Evolutionary conservation across 2,888 invertebrate genomes (phyloP).

Genomic region (Cerceris rybyensis): DNA sequence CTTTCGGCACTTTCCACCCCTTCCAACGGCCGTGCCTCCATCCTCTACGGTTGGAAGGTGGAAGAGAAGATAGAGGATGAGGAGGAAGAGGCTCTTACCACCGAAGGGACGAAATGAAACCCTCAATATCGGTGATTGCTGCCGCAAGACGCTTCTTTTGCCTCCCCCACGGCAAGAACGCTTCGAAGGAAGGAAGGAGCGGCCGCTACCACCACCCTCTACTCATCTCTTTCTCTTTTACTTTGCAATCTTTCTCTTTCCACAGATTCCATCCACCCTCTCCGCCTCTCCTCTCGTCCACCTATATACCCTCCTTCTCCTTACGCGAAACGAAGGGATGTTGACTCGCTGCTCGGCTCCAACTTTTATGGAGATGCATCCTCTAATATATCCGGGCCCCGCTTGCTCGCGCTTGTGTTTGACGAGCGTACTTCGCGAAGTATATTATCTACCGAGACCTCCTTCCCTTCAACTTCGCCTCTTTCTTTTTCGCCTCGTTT

Average conservation of each 20-base stretch:
- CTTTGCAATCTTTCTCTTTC: conserved; percentile 7
- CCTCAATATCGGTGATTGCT: conserved; percentile 82
- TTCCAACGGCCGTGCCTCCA: conserved; percentile 29
- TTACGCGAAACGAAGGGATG: conserved; percentile 67
- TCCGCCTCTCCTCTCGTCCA: conserved; percentile 40
- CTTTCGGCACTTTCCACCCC: conserved; percentile 48
- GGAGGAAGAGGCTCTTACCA: conserved; percentile 42
- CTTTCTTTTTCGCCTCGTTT: conserved; percentile 33
- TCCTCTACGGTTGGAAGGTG: background rate
- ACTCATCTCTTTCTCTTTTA: background rate
- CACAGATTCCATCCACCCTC: background rate
- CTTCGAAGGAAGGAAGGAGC: conserved; percentile 73
- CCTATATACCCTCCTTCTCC: conserved; percentile 32
- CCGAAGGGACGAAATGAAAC: conserved; percentile 80
- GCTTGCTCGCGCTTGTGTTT: conserved; percentile 81
- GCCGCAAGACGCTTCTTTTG: conserved; percentile 78
- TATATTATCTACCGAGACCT: conserved; percentile 77
- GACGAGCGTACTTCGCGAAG: conserved; percentile 80
- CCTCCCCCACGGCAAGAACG: conserved; percentile 45
- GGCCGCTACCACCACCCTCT: conserved; percentile 1
- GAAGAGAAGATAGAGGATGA: background rate
- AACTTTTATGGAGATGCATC: conserved; percentile 82
- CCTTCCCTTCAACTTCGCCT: conserved; percentile 25
- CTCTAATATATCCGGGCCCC: conserved; percentile 80
- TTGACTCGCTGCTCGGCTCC: conserved; percentile 78